These are phyloP conservation scores for Eriosoma lanigerum DNA, from an alignment of 1,140 invertebrate species.

Conservation along the genomic window DNA sequence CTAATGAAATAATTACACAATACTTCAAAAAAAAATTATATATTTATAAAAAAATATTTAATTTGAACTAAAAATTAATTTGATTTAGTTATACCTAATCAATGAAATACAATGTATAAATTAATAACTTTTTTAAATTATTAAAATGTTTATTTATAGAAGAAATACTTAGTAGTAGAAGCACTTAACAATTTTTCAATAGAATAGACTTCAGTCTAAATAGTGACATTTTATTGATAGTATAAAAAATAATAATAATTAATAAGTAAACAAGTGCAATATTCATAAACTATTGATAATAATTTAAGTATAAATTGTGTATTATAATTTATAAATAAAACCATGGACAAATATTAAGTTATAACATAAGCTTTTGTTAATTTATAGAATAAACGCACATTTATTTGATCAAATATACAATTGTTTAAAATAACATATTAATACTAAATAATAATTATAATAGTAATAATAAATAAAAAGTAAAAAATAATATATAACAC, in stretches of 20 bases:
- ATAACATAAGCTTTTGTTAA: constrained; percentile 43
- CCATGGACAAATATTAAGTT: neutral
- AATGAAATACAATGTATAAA: neutral
- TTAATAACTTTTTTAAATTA: neutral
- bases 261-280: constrained; percentile 37
- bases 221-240: constrained; percentile 37
- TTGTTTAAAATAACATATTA: neutral
- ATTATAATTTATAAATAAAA: constrained; percentile 38
- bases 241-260: constrained; percentile 30
- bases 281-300: constrained; percentile 16
- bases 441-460: constrained; percentile 6
- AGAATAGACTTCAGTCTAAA: neutral
- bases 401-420: constrained; percentile 35
- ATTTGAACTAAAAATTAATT: too few relatives aligned
- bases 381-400: constrained; percentile 40
- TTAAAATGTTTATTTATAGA: constrained; percentile 24
- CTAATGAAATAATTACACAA: too few relatives aligned
- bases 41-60: too few relatives aligned
- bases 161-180: constrained; percentile 20
- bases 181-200: constrained; percentile 35
- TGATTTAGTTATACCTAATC: too few relatives aligned
- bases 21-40: too few relatives aligned
- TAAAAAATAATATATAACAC: constrained; percentile 40
- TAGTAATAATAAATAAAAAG: constrained; percentile 38
- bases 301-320: constrained; percentile 19